A percentile compares a stretch with the other conserved stretches of the same genome.
These are phyloP conservation scores for Agrotis clavis DNA, from an alignment of 2,888 invertebrate species.

Conservation along the genomic window DNA sequence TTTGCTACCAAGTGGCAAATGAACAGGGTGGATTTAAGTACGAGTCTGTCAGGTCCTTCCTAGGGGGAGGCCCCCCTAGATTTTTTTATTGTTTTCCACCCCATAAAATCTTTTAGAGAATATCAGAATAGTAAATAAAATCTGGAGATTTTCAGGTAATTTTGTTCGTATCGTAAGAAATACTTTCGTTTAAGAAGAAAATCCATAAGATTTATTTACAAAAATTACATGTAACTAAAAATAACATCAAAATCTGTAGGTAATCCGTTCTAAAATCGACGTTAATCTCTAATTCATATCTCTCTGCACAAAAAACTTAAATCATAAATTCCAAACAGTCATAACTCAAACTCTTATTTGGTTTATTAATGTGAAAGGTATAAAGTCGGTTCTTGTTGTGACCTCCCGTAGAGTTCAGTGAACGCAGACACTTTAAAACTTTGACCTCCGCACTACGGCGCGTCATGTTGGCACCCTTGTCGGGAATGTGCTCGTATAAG, in stretches of 20 bases:
- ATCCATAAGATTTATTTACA: not conserved
- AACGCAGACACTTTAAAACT: conserved; percentile 71
- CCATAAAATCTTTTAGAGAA: no score
- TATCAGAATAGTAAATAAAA: no score
- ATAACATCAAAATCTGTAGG: not conserved
- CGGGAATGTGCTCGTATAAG: conserved; percentile 39
- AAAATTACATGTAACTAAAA: conserved; percentile 4
- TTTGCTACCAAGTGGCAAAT: no score
- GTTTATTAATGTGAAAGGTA: conserved; percentile 70
- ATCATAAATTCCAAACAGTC: conserved; percentile 28
- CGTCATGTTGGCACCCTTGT: conserved; percentile 63
- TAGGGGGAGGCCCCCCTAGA: no score
- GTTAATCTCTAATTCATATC: conserved; percentile 1
- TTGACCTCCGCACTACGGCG: conserved; percentile 67
- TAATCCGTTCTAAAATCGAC: conserved; percentile 4
- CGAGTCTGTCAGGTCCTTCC: no score
- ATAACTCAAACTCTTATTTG: conserved; percentile 52
- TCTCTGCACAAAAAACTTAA: conserved; percentile 28
- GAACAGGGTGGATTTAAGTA: no score
- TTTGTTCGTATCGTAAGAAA: not conserved
- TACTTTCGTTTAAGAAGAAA: not conserved
- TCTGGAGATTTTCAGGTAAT: no score
- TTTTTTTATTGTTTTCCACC: no score
- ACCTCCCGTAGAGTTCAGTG: conserved; percentile 74
- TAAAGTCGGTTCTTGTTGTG: conserved; percentile 62